Evolutionary conservation across 2,888 invertebrate genomes (phyloP), one percentile per base, ranked within the genome.

Genomic region (Caenorhabditis parvicauda): DNA sequence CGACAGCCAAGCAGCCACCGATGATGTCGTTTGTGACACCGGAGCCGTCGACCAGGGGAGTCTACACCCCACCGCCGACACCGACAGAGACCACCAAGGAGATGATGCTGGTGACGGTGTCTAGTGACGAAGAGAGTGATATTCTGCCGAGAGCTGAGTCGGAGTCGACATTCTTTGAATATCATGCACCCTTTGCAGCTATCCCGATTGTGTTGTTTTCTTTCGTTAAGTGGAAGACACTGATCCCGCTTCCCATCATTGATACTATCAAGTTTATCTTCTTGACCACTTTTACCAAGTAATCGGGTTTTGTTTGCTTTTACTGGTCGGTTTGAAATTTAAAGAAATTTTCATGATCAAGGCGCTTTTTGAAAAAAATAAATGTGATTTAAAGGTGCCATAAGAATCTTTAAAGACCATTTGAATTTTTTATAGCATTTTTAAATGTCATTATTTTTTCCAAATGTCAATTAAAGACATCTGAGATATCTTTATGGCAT

Each of bases 11-110:
- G 32, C 12, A 17, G 21, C 19, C 35, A 2, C 24, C 37, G 25
- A 48, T 17, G 6, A 41, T 39, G 22, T 21, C 17, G 7, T 62
- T 62, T 35, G 62, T 62, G 9, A 62, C 62, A 3, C 62, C 62
- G 0, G 57, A 58, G 17, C 54, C 58, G 21, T 52, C 57, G 0
- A n/a, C 47, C 17, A 43, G 24, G 29, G 60, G 35, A 3, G 35
- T 55, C 0, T 53, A 61, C 25, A 49, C 60, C 0, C 56, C 60
- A 12, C 55, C 55, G 4, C 49, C 48, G 2, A 55, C 62, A 0
- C 25, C 47, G 22, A 37, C 38, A n/a, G 50, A 52, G 21, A 29
- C 7, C 27, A 45, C 27, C 3, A 19, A 14, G 9, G 24, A 35
- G 17, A n/a, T 5, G 21, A 22, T 3, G 17, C 14, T 19, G 1